Conservation (phyloP, 2,888 invertebrate species). For the Megastigmus dorsalis region DNA sequence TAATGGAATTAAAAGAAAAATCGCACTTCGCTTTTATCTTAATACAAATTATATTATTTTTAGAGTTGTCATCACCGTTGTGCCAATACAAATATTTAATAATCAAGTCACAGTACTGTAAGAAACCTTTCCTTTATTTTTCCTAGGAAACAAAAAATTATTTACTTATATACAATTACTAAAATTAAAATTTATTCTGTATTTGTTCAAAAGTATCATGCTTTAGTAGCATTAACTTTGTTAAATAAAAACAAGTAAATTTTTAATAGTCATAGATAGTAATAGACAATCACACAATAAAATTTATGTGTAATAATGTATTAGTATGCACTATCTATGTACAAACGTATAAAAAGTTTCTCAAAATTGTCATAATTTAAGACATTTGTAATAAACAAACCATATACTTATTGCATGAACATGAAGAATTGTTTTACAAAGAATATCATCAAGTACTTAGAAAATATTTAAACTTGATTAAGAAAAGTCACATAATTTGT, state of each 20-base stretch:
- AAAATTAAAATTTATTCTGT: slow-evolving; percentile 24
- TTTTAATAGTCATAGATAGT: not conserved
- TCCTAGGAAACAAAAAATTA: slow-evolving; percentile 30
- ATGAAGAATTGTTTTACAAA: slow-evolving; percentile 37
- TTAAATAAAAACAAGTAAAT: not conserved
- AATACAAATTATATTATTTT: slow-evolving; percentile 13
- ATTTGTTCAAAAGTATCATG: slow-evolving; percentile 13
- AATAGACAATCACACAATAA: slow-evolving; percentile 16
- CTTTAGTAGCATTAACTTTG: slow-evolving; percentile 9
- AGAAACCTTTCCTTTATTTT: slow-evolving; percentile 3
- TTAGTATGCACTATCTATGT: too few relatives aligned
- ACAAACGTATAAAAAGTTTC: slow-evolving; percentile 17
- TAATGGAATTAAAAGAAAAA: slow-evolving; percentile 17
- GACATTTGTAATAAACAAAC: slow-evolving; percentile 14
- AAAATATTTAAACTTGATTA: slow-evolving; percentile 41
- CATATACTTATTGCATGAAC: slow-evolving; percentile 30
- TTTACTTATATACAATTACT: slow-evolving; percentile 30
- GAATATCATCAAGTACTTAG: slow-evolving; percentile 23
- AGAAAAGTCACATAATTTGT: slow-evolving; percentile 32
- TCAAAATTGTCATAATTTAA: slow-evolving; percentile 21
- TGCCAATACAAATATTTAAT: slow-evolving; percentile 42
- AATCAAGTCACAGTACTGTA: slow-evolving; percentile 1
- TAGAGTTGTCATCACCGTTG: slow-evolving; percentile 48
- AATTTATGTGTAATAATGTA: not conserved
- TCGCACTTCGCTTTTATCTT: not conserved